Evolutionary conservation across 2,888 invertebrate species (phyloP), one percentile per base, ranked within the genome.

Genomic region (Schizaphis graminum): DNA sequence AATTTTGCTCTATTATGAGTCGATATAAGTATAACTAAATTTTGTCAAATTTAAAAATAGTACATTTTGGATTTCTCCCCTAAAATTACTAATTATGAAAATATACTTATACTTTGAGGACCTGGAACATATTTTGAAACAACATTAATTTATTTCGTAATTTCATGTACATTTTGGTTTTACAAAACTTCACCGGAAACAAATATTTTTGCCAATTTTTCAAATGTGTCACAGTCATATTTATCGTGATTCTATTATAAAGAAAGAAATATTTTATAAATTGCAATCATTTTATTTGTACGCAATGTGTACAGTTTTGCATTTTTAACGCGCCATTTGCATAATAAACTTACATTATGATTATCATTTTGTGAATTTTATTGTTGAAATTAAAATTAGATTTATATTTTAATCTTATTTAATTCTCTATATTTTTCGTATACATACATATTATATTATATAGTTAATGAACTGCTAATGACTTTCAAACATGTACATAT

Each of bases 391-490:
- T 89, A 53, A 41, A 89, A 26, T 88, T 56, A 89, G 57, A 57
- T 89, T 89, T 41, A 41, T 56, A 89, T 89, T 89, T 89, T 57
- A 56, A 89, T 89, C 89, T 88, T 24, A 26, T 44, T 24, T 85
- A 85, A 85, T 44, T 26, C 85, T 41, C 10, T 85, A 11, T n/a
- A 4, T n/a, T n/a, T 67, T 16, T 53, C 49, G 49, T 57, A 57
- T 57, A 57, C 8, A 57, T 57, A 57, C 28, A 57, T 26, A 57
- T 24, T 67, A 44, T 44, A 44, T 11, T 44, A 11, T 44, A 11
- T 49, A n/a, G 49, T 87, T 89, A 89, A 89, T 56, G 89, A 57
- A 89, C 56, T 89, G 56, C 89, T 89, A 89, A 89, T 89, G 89
- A 89, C 89, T 89, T 56, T 28, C 41, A 89, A 89, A 41, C 41